Evolutionary conservation across 2,888 invertebrate species (phyloP).

Genomic region (Cancer borealis): DNA sequence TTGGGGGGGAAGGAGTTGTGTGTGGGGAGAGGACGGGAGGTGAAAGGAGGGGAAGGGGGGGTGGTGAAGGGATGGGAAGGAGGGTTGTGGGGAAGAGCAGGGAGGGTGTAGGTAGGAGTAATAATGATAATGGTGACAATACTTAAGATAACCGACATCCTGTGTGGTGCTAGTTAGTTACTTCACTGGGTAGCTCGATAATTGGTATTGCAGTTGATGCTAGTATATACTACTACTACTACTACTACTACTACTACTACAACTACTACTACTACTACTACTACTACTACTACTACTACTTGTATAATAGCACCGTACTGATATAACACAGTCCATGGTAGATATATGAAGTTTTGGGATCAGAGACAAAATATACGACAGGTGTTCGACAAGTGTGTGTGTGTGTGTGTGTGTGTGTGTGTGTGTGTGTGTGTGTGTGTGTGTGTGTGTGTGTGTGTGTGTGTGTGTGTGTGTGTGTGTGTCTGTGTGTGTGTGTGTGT

Average conservation of each 20-base stretch:
- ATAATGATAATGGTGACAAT: too few species aligned
- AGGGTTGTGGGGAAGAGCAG: too few species aligned
- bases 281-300: slow-evolving; percentile 20
- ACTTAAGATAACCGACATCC: too few species aligned
- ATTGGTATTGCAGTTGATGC: neutral
- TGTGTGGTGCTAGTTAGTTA: neutral
- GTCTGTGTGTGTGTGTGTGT: slow-evolving; percentile 54
- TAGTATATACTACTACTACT: neutral
- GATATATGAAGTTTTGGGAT: neutral
- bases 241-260: slow-evolving; percentile 20
- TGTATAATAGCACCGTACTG: neutral
- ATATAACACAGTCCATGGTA: neutral
- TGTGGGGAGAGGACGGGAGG: too few species aligned
- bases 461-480: slow-evolving; percentile 44
- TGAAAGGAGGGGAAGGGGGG: too few species aligned
- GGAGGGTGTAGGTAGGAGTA: too few species aligned
- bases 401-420: slow-evolving; percentile 60
- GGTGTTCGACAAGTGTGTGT: neutral
- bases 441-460: slow-evolving; percentile 60
- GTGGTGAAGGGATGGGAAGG: too few species aligned
- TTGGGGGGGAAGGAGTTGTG: too few species aligned
- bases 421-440: slow-evolving; percentile 65
- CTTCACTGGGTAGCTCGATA: too few species aligned
- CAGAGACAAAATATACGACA: neutral
- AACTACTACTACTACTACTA: neutral